phyloP scores from a whole-genome alignment of 53 echinoderm and acorn worm species.

The Crossaster papposus region DNA sequence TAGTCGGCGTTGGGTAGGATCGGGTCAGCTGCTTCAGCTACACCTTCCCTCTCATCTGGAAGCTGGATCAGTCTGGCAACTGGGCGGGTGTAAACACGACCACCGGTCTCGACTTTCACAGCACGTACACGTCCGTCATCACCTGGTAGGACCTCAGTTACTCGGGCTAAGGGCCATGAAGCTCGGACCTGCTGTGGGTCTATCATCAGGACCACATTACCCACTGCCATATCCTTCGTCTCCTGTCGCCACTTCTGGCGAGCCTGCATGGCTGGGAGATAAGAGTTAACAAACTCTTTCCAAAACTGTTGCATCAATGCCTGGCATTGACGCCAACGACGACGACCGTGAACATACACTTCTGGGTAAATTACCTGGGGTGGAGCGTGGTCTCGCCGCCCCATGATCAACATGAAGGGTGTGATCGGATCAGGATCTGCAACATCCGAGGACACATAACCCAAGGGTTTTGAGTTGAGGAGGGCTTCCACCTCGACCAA shows the following conservation, averaged over 20 bases:
- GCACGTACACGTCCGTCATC: no score
- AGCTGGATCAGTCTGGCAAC: slow-evolving; percentile 21
- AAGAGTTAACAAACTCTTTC: slow-evolving; percentile 36
- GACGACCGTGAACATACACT: slow-evolving; percentile 27
- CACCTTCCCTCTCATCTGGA: not conserved
- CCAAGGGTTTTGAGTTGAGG: slow-evolving; percentile 72
- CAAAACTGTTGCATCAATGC: slow-evolving; percentile 33
- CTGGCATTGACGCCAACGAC: slow-evolving; percentile 29
- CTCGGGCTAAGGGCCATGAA: slow-evolving; percentile 12
- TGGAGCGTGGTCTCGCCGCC: slow-evolving; percentile 44
- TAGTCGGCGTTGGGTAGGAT: not conserved
- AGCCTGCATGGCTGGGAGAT: slow-evolving; percentile 27
- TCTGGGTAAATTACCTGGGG: no score
- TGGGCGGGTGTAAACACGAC: slow-evolving; percentile 19
- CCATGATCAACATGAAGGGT: slow-evolving; percentile 36
- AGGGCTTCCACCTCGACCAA: no score
- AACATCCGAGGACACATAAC: slow-evolving; percentile 59
- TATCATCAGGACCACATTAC: slow-evolving; percentile 41
- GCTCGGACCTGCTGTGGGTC: no score
- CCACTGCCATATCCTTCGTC: slow-evolving; percentile 14
- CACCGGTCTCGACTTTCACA: not conserved
- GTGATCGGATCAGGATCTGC: slow-evolving; percentile 44
- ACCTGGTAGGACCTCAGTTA: no score
- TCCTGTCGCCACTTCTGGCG: slow-evolving; percentile 39
- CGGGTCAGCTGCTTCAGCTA: not conserved